phyloP scores from a whole-genome alignment of 2,113 vertebrate species.

The Oncorhynchus kisutch region DNA sequence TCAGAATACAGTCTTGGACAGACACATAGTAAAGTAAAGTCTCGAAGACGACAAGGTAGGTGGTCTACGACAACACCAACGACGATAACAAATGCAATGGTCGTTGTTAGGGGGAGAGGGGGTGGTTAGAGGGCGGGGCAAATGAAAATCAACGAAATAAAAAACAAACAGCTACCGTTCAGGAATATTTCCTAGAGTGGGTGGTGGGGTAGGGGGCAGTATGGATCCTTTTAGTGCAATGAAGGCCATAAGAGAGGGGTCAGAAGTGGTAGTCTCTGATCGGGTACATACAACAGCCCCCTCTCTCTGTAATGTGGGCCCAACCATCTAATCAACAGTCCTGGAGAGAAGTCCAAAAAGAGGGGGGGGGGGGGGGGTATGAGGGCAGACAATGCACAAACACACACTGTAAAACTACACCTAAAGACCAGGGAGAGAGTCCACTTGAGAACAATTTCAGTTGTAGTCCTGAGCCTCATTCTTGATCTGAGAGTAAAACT shows the following conservation, averaged over 20 bases:
- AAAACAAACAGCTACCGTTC: conserved; percentile 49
- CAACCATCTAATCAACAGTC: no score
- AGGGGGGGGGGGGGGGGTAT: no score
- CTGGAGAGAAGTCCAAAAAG: conserved; percentile 28
- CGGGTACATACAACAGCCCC: neutral
- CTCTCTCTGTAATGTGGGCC: no score
- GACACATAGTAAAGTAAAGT: conserved; percentile 13
- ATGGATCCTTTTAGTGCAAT: conserved; percentile 75
- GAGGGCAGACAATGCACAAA: no score
- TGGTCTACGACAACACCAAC: neutral
- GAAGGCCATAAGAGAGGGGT: conserved; percentile 55
- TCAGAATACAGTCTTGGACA: conserved; percentile 46
- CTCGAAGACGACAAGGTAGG: conserved; percentile 2
- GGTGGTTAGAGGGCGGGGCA: neutral
- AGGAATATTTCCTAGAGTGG: conserved; percentile 46
- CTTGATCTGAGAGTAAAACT: conserved; percentile 19
- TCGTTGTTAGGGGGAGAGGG: conserved; percentile 23
- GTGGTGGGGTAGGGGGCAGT: conserved; percentile 53
- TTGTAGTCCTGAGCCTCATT: conserved; percentile 75
- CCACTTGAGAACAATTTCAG: conserved; percentile 55
- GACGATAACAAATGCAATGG: conserved; percentile 46
- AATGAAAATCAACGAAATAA: neutral
- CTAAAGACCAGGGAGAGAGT: conserved; percentile 49
- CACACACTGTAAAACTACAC: conserved; percentile 59
- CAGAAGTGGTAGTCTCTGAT: conserved; percentile 24